Evolutionary conservation across 2,113 vertebrate species (phyloP), one percentile per base, ranked within the genome.

Genomic region (Romanogobio albipinnatus): DNA sequence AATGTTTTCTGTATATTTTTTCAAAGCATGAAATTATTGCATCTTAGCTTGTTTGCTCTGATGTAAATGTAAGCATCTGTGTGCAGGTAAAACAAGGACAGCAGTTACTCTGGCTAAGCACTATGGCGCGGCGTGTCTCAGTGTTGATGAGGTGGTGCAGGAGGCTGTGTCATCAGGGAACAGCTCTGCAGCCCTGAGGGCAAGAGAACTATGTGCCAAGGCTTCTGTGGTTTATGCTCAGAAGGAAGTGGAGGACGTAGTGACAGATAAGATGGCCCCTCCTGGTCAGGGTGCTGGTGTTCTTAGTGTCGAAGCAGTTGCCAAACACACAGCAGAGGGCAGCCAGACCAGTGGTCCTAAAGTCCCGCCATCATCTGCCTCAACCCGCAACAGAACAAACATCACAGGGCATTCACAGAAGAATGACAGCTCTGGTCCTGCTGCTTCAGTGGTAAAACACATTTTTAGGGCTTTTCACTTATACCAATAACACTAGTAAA

Each of bases 71-170:
- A 74, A 78, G 45, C 19, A 17, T 85, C 10, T 80, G 5, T 87
- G 19, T 82, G 66, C 70, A 99, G 98, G 92, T 45, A 97, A 95
- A 87, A 94, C 94, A 0, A 76, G 71, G 0, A 87, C 89, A 0
- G 94, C 96, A 0, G 81, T 88, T 0, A 88, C 76, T 70, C 82
- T 98, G 66, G 95, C 96, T 2, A 91, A 45, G 59, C 87, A 94
- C 85, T 99, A 97, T 0, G 90, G 80, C 0, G 92, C 91, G 0
- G 91, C 90, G 1, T 94, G 92, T 88, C 81, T 99, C 80, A 94
- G 76, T 83, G 85, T 99, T 0, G 95, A 99, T 15, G 39, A 91
- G 0, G 81, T 96, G 47, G 91, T 99, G 33, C 87, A 92, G 82
- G 94, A 97, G 59, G 95, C 94, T n/a, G 85, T 96, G 43, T 88